A percentile compares a stretch with the other conserved stretches of the same genome.
phyloP scores from a whole-genome alignment of 1,140 invertebrate genomes.

The Mizuhopecten yessoensis region DNA sequence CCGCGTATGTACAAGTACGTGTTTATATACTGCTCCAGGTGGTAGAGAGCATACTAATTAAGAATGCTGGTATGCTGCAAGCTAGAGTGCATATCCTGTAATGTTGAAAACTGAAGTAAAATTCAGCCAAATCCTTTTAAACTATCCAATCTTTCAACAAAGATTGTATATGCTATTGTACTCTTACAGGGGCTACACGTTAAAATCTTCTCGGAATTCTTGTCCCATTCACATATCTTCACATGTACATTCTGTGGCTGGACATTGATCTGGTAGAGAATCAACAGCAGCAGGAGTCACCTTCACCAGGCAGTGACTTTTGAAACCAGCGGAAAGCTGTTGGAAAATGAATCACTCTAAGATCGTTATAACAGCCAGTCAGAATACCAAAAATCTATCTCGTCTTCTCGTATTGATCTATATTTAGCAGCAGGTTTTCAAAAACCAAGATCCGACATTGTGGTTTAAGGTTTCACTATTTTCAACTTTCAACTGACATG shows the following conservation, averaged over 20 bases:
- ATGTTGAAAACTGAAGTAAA: background rate
- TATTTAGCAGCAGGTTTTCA: background rate
- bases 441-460: background rate
- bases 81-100: too few relatives aligned
- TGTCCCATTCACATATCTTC: background rate
- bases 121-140: background rate
- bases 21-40: background rate
- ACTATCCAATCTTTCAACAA: background rate
- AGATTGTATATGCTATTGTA: background rate
- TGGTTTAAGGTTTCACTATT: background rate
- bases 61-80: too few relatives aligned
- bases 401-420: constrained; percentile 14
- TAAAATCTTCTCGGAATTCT: background rate
- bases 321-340: constrained; percentile 4
- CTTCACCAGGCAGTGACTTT: background rate
- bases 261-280: background rate
- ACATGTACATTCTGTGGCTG: background rate
- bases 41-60: background rate
- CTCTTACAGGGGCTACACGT: background rate
- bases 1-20: background rate
- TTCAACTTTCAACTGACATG: background rate
- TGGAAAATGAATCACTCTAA: background rate
- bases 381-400: constrained; percentile 21
- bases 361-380: background rate
- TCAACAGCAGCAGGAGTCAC: background rate